A percentile compares a stretch with the other conserved stretches of the same genome.
phyloP scores from a whole-genome alignment of 2,797 vertebrate genomes.

The Urophycis tenuis region DNA sequence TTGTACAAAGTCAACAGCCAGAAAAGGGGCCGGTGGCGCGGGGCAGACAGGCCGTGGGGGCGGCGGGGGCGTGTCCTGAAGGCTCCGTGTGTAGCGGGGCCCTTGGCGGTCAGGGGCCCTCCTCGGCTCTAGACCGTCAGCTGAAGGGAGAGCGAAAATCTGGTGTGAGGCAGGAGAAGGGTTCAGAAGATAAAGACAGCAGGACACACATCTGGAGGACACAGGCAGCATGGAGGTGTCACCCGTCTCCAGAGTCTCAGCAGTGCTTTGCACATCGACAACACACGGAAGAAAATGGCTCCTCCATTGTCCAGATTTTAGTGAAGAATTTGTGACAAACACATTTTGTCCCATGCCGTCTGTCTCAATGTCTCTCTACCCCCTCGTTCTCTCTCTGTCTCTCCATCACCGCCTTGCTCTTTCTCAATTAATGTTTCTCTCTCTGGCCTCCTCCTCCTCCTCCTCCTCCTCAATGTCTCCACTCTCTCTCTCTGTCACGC shows the following conservation, averaged over 20 bases:
- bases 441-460: too few relatives aligned
- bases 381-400: neutral
- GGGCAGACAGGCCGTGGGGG: constrained; percentile 29
- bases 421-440: too few relatives aligned
- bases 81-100: constrained; percentile 65
- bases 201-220: neutral
- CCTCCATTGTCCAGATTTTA: neutral
- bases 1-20: constrained; percentile 67
- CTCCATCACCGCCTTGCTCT: too few relatives aligned
- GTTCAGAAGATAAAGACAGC: constrained; percentile 50
- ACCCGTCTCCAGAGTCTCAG: too few relatives aligned
- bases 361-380: neutral
- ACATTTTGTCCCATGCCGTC: neutral
- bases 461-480: too few relatives aligned
- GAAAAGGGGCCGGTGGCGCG: constrained; percentile 42
- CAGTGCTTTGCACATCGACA: neutral
- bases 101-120: constrained; percentile 63
- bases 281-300: neutral
- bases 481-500: neutral
- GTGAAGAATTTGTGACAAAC: neutral
- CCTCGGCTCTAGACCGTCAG: constrained; percentile 73
- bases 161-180: constrained; percentile 69
- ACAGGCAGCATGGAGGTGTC: too few relatives aligned
- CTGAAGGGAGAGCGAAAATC: constrained; percentile 75
- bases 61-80: constrained; percentile 53